These are phyloP conservation scores for Malacosoma neustria DNA, from an alignment of 2,888 invertebrate species.

Conservation along the genomic window DNA sequence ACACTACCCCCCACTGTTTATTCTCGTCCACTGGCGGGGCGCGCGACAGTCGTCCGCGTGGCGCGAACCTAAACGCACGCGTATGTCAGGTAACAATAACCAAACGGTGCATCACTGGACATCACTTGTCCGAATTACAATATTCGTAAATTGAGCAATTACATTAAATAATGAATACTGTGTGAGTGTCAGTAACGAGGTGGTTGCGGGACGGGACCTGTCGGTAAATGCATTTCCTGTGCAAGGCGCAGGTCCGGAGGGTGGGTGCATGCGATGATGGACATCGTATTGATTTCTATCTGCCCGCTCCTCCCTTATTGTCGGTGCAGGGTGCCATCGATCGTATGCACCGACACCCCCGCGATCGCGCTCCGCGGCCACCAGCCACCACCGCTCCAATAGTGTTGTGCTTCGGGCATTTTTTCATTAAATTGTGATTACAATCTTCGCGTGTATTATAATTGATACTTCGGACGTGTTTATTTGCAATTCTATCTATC, in stretches of 20 bases:
- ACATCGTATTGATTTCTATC: constrained; percentile 76
- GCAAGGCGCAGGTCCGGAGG: constrained; percentile 75
- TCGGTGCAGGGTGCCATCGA: constrained; percentile 68
- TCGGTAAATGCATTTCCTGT: constrained; percentile 68
- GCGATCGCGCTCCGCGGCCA: constrained; percentile 46
- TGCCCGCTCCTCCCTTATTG: constrained; percentile 72
- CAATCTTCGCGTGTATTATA: constrained; percentile 38
- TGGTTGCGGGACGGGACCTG: constrained; percentile 44
- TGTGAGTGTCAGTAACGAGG: constrained; percentile 30
- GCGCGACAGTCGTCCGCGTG: constrained; percentile 69
- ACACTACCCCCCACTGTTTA: constrained; percentile 56
- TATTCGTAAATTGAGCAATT: constrained; percentile 18
- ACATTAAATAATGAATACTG: constrained; percentile 23
- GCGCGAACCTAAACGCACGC: constrained; percentile 58
- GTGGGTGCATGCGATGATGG: constrained; percentile 78
- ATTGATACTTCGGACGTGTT: constrained; percentile 18
- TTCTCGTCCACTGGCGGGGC: constrained; percentile 61
- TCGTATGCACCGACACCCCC: constrained; percentile 60
- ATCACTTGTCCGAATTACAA: constrained; percentile 23
- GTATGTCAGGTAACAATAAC: constrained; percentile 47
- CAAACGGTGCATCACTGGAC: constrained; percentile 67
- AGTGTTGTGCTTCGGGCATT: background rate
- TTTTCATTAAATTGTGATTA: background rate
- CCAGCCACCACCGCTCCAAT: background rate
- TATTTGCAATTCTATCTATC: constrained; percentile 43